Evolutionary conservation across 2,113 vertebrate species (phyloP), one percentile per base, ranked within the genome.

Genomic region (Gadus chalcogrammus): DNA sequence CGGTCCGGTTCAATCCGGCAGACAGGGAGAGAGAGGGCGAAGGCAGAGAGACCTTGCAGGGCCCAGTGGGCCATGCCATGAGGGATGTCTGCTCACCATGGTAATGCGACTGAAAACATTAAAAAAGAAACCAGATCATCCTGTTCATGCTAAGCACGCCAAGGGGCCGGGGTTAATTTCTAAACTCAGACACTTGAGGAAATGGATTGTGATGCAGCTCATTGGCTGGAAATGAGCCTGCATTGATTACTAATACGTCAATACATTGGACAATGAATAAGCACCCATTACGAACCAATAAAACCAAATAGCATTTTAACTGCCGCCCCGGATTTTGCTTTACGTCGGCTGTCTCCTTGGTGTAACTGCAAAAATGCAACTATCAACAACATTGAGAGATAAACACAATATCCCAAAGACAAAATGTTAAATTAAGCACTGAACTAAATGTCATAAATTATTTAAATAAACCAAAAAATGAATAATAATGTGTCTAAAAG

Each of bases 161-260:
- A 62, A 59, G 63, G 56, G 20, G 15, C 67, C 11, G 67, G 52
- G 64, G 70, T 77, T 70, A 81, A 70, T 75, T 68, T 60, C 59
- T 64, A 13, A 16, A 67, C 66, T 73, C 63, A 42, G 67, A 69
- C 71, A 80, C 63, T 76, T 76, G 63, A 67, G 61, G 77, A 77
- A 85, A 87, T 84, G 31, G 74, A 87, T 78, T 79, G 76, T 80
- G 82, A 83, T 74, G 82, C 80, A 81, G 74, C 67, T 78, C 78
- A 76, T 69, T 61, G 55, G 65, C 77, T 79, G n/a, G 55, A 15
- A 83, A 86, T 71, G 67, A 81, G 71, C 28, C 62, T 62, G 4
- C 70, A 88, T 84, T 75, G 86, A 88, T 86, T 82, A 74, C 70
- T 35, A 65, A 81, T 81, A 18, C 62, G 85, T 87, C 83, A 79